Evolutionary conservation across 2,113 vertebrate genomes (phyloP), one percentile per base, ranked within the genome.

Genomic region (Microtus oregoni): DNA sequence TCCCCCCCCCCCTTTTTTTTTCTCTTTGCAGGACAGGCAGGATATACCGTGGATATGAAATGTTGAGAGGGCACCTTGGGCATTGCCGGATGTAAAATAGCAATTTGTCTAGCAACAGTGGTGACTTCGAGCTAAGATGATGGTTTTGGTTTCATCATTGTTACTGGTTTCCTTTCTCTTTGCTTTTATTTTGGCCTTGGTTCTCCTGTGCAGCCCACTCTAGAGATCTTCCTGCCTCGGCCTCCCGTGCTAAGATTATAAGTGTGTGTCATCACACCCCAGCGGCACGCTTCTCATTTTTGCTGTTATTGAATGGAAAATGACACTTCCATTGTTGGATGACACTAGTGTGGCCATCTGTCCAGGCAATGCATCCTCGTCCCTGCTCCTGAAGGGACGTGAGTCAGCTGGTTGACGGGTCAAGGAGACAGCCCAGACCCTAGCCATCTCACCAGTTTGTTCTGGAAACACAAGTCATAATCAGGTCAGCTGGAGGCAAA

Each of bases 381-480:
- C 24, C 70, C 52, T 41, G 79, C 55, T n/a, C 26, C 32, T 20
- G 28, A 91, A 44, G 63, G 73, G 32, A 63, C 22, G 32, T 7
- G 63, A 77, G 67, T 35, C 52, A 30, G 50, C 73, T 63, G 83
- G 77, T 68, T 41, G 72, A 38, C 44, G 32, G 72, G 72, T 72
- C 55, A 55, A 70, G 68, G 28, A 24, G 70, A 73, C 79, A 32
- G 81, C 86, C 52, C 44, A 73, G 82, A 78, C 47, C 81, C 79
- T 32, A 68, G 70, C 65, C 14, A 7, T 73, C 61, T 93, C 32
- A 61, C 73, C 38, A 63, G 91, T 38, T 94, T 86, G 41, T 91
- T 77, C 52, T 91, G 61, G 91, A 96, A 89, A 73, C 32, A 68
- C 11, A 30, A 97, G 77, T 61, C 75, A 89, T 9, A 28, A 8